Evolutionary conservation across 2,888 invertebrate species (phyloP).

Genomic region (Leptogaster cylindrica): DNA sequence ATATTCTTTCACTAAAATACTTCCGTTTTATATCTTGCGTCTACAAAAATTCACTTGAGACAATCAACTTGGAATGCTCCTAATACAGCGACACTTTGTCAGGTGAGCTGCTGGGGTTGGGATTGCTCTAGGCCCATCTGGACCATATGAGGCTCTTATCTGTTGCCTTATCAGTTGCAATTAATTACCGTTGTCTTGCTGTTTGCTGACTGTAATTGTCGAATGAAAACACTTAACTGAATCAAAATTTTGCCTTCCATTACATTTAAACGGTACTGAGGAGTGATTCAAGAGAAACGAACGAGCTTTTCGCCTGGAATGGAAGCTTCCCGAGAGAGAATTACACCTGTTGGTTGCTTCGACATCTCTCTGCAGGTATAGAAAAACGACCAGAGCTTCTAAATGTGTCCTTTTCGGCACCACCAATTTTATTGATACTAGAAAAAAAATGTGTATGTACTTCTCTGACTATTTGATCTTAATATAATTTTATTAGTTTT

Average conservation of each 20-base stretch:
- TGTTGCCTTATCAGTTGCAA: background rate
- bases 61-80: background rate
- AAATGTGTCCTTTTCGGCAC: conserved; percentile 1
- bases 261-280: conserved; percentile 23
- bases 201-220: conserved; percentile 44
- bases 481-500: no score
- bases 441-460: no score
- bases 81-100: background rate
- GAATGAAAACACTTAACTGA: conserved; percentile 53
- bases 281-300: conserved; percentile 1
- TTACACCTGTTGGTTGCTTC: conserved; percentile 10
- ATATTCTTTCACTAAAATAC: no score
- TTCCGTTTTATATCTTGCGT: no score
- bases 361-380: background rate
- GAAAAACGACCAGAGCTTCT: background rate
- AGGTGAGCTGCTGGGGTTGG: background rate
- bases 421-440: no score
- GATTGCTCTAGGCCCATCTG: background rate
- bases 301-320: conserved; percentile 8
- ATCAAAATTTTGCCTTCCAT: conserved; percentile 51
- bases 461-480: no score
- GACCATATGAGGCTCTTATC: background rate
- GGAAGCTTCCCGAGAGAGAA: conserved; percentile 3
- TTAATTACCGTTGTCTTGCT: background rate
- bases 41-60: no score